Evolutionary conservation across 1,140 invertebrate genomes (phyloP).

Genomic region (Brachionus asplanchnoidis): DNA sequence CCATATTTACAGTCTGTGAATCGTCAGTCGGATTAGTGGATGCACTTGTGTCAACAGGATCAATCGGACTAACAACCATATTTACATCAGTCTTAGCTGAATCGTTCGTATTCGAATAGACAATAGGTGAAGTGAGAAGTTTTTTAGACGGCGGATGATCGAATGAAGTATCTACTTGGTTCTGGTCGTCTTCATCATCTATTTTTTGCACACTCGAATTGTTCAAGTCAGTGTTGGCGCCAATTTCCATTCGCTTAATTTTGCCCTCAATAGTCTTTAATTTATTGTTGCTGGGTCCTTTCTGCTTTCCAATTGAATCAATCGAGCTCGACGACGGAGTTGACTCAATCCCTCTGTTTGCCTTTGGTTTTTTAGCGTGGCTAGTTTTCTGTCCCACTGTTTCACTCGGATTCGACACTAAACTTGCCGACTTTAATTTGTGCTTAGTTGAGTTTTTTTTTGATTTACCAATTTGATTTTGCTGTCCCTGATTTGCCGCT

Average conservation of each 20-base stretch:
- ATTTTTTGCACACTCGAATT: constrained; percentile 27
- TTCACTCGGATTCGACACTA: constrained; percentile 5
- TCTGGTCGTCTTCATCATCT: constrained; percentile 26
- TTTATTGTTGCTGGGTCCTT: neutral
- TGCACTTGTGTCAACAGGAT: neutral
- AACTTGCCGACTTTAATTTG: neutral
- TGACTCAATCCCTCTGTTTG: neutral
- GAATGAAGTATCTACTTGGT: constrained; percentile 27
- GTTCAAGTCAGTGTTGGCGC: neutral
- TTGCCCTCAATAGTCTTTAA: neutral
- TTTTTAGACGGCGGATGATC: constrained; percentile 35
- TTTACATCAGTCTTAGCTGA: constrained; percentile 3
- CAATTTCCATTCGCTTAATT: constrained; percentile 30
- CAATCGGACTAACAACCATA: constrained; percentile 1
- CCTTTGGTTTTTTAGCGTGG: neutral
- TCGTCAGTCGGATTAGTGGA: constrained; percentile 19
- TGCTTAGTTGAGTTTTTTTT: constrained; percentile 3
- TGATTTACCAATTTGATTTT: neutral
- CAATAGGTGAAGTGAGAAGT: neutral
- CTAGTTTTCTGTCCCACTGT: neutral
- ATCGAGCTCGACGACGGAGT: neutral
- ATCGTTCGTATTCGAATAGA: constrained; percentile 17
- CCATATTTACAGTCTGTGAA: constrained; percentile 29
- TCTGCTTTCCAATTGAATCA: neutral
- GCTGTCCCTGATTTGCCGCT: neutral